Percentiles rank a stretch among this genome's conserved stretches.
These are phyloP conservation scores for Lampris megalopsis DNA, from an alignment of 2,113 vertebrate genomes.

Conservation along the genomic window DNA sequence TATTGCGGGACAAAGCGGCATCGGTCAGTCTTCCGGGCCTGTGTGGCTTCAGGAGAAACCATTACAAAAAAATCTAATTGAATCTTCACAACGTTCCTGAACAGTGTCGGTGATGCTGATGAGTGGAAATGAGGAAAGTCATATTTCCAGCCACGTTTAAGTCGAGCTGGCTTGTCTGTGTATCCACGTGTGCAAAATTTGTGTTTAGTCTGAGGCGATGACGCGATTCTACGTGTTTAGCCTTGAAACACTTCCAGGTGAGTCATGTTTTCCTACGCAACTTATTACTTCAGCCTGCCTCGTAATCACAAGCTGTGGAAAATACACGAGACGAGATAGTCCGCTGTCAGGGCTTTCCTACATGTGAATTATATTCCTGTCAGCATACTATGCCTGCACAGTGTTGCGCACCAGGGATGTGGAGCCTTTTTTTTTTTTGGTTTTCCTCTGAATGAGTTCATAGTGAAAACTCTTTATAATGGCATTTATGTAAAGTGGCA, in stretches of 20 bases:
- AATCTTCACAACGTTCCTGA: background rate
- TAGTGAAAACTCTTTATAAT: background rate
- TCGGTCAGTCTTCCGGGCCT: too few species aligned
- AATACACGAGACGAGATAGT: constrained; percentile 11
- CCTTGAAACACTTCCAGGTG: constrained; percentile 57
- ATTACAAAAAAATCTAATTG: too few species aligned
- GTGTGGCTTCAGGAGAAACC: too few species aligned
- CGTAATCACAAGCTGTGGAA: constrained; percentile 22
- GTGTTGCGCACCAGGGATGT: too few species aligned
- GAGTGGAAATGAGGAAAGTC: background rate
- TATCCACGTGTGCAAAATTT: constrained; percentile 38
- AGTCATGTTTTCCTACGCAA: constrained; percentile 56
- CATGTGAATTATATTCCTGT: background rate
- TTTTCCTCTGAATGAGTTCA: background rate
- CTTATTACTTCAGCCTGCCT: constrained; percentile 37
- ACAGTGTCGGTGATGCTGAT: background rate
- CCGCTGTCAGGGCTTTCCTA: constrained; percentile 22
- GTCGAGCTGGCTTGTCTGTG: constrained; percentile 18
- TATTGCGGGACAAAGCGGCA: too few species aligned
- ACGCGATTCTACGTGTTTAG: constrained; percentile 57
- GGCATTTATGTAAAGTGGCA: background rate
- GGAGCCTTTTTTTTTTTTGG: background rate
- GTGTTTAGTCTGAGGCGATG: constrained; percentile 68
- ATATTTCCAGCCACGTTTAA: constrained; percentile 4
- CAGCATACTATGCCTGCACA: constrained; percentile 1